phyloP scores from a whole-genome alignment of 2,113 vertebrate genomes.

The Charina bottae region DNA sequence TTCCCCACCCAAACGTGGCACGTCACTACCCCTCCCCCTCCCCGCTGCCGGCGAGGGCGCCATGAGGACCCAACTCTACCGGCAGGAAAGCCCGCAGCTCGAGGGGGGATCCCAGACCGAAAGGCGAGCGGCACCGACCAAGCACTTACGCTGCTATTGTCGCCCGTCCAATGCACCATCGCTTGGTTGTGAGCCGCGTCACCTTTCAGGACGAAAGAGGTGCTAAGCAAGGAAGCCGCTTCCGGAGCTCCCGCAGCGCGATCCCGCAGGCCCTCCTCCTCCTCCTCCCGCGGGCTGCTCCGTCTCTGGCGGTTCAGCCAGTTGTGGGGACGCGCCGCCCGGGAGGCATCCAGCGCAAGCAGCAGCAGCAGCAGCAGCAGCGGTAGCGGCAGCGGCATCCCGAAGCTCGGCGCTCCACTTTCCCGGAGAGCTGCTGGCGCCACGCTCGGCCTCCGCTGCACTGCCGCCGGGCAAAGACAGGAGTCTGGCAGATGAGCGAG shows the following conservation, averaged over 20 bases:
- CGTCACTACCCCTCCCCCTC: neutral
- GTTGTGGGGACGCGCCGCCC: constrained; percentile 55
- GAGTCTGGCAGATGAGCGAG: constrained; percentile 60
- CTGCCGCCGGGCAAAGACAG: constrained; percentile 73
- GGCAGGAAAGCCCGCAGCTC: neutral
- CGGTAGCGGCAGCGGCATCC: constrained; percentile 11
- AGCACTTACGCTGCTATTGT: constrained; percentile 97
- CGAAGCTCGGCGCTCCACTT: neutral
- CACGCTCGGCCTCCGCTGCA: constrained; percentile 73
- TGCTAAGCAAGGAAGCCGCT: constrained; percentile 85
- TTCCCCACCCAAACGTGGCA: neutral
- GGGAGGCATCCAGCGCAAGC: constrained; percentile 48
- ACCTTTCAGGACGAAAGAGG: constrained; percentile 95
- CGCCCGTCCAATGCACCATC: constrained; percentile 98
- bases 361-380: neutral
- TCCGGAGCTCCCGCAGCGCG: constrained; percentile 25
- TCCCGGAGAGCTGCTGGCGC: constrained; percentile 49
- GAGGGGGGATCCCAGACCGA: neutral
- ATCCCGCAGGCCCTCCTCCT: constrained; percentile 43
- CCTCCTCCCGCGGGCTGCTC: constrained; percentile 67
- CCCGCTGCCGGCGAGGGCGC: neutral
- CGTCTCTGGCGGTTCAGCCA: constrained; percentile 40
- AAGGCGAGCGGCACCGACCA: neutral
- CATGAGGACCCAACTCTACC: neutral
- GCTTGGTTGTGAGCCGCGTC: constrained; percentile 98